Percentiles rank a stretch among this genome's conserved stretches.
Evolutionary conservation across 2,797 vertebrate genomes (phyloP).

Genomic region (Gobio occitaniae): DNA sequence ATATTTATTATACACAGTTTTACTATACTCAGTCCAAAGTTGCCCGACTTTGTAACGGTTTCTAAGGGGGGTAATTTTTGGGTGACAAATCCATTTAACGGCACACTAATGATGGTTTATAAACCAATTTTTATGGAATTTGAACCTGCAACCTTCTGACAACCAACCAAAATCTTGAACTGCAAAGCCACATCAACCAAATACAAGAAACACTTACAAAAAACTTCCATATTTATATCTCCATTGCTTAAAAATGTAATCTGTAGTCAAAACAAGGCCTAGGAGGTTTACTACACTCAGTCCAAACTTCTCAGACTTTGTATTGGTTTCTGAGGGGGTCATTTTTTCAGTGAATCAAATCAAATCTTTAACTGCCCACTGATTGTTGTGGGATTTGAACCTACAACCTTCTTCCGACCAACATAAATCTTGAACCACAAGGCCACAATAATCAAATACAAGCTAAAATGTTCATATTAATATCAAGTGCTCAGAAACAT

Average conservation of each 20-base stretch:
- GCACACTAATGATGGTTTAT: too few species aligned
- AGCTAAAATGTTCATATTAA: not conserved
- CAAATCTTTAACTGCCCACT: not conserved
- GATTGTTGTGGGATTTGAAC: too few species aligned
- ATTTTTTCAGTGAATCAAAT: too few species aligned
- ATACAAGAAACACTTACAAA: not conserved
- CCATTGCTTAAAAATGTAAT: not conserved
- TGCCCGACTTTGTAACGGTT: too few species aligned
- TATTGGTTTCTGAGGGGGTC: too few species aligned
- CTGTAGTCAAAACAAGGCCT: not conserved
- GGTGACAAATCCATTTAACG: too few species aligned
- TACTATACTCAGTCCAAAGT: too few species aligned
- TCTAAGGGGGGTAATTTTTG: too few species aligned
- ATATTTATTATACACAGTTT: too few species aligned
- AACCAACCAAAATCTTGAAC: not conserved
- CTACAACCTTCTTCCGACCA: too few species aligned
- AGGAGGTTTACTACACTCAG: not conserved
- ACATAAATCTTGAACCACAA: not conserved
- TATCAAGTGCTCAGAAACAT: not conserved
- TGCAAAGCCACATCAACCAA: not conserved
- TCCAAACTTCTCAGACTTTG: too few species aligned
- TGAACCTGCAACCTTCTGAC: not conserved
- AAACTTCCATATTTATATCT: not conserved
- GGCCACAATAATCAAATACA: not conserved
- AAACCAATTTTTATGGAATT: not conserved